A percentile compares a stretch with the other conserved stretches of the same genome.
These are phyloP conservation scores for Eristalinus sepulchralis DNA, from an alignment of 2,888 invertebrate species.

Conservation along the genomic window DNA sequence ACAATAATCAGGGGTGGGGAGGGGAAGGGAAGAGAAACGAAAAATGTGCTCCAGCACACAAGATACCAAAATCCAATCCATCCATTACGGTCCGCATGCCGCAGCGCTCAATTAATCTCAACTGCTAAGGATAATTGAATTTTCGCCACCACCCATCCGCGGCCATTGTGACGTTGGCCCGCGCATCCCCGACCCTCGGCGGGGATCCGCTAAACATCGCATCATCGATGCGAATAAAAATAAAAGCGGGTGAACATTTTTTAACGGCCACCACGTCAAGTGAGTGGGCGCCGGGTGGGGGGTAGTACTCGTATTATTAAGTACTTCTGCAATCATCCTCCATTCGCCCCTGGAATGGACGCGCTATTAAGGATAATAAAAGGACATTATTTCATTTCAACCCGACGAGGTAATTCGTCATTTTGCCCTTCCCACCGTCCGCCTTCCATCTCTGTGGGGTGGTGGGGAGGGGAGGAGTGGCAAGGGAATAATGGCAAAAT, in stretches of 20 bases:
- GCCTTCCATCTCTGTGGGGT: no score
- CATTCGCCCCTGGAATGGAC: slow-evolving; percentile 50
- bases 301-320: slow-evolving; percentile 49
- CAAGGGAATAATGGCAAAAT: slow-evolving; percentile 63
- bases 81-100: slow-evolving; percentile 59
- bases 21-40: neutral
- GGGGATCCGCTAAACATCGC: slow-evolving; percentile 16
- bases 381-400: slow-evolving; percentile 71
- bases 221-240: slow-evolving; percentile 69
- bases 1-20: neutral
- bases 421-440: neutral
- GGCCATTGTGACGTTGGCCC: neutral
- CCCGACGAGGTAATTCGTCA: slow-evolving; percentile 61
- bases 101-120: slow-evolving; percentile 69
- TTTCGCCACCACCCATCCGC: slow-evolving; percentile 54
- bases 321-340: slow-evolving; percentile 67
- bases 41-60: neutral
- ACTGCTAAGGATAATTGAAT: slow-evolving; percentile 70
- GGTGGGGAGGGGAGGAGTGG: neutral
- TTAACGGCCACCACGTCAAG: slow-evolving; percentile 36
- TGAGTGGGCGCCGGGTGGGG: neutral
- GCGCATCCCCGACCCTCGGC: neutral
- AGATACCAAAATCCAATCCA: slow-evolving; percentile 62
- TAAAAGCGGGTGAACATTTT: slow-evolving; percentile 54
- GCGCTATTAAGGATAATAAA: slow-evolving; percentile 71